Evolutionary conservation across 2,888 invertebrate genomes (phyloP), one percentile per base, ranked within the genome.

Genomic region (Pseudeuparius sepicola): DNA sequence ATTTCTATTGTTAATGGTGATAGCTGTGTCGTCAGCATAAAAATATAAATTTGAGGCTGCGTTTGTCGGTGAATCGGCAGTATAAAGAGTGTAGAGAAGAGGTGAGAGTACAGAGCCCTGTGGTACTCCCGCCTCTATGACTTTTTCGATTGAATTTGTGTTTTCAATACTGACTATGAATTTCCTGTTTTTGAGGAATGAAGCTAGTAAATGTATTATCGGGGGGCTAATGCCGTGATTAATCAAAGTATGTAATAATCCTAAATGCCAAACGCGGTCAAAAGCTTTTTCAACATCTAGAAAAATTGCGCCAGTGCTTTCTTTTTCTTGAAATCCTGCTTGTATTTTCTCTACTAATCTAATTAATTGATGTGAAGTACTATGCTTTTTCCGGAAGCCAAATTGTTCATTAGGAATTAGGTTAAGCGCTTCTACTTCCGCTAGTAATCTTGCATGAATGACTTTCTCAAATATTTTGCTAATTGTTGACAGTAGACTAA

Each of bases 361-460:
- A 1, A 44, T 31, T 4, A 50, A 31, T 34, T 54, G 55, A 16
- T 49, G 47, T 4, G 37, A 41, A 3, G 54, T 54, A 2, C 47
- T 49, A 33, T 53, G 54, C 3, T 37, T 35, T n/a, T 31, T 25
- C 20, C 20, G 6, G 20, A 20, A 55, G 4, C 53, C 51, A 34
- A 51, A 53, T 42, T 55, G 54, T 9, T 14, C n/a, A 13, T 30
- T 17, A 9, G 30, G 30, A 9, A 30, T 20, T 20, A 20, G 6
- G 7, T 20, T 7, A 6, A 20, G 20, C n/a, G 6, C 20, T 6
- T 20, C 20, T n/a, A n/a, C n/a, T n/a, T n/a, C n/a, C n/a, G n/a
- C n/a, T n/a, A n/a, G n/a, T n/a, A n/a, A n/a, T n/a, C n/a, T n/a
- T n/a, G n/a, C n/a, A n/a, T n/a, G n/a, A n/a, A n/a, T n/a, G n/a